These are phyloP conservation scores for Dysmachus trigonus DNA, from an alignment of 2,888 invertebrate species.

Conservation along the genomic window DNA sequence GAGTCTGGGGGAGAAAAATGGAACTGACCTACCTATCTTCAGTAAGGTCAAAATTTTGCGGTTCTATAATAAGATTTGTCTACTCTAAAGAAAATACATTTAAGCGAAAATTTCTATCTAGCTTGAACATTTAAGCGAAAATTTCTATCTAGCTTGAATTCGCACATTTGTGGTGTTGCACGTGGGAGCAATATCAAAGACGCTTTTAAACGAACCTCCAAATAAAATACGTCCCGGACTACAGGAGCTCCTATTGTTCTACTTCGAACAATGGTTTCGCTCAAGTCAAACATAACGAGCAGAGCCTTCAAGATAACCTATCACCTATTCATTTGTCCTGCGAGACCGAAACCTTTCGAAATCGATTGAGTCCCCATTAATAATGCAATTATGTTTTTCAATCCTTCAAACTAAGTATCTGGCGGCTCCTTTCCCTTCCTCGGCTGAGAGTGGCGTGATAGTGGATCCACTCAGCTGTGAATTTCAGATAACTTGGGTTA, in stretches of 20 bases:
- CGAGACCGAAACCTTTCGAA: constrained; percentile 31
- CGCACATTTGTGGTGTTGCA: not conserved
- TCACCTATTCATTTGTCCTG: constrained; percentile 40
- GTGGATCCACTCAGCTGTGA: constrained; percentile 53
- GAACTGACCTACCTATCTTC: not conserved
- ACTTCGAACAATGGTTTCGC: not conserved
- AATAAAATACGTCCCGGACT: not conserved
- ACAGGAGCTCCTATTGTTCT: not conserved
- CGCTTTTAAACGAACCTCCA: not conserved
- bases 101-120: too few relatives aligned
- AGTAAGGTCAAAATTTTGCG: not conserved
- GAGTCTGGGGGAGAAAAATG: not conserved
- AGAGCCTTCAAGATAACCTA: constrained; percentile 19
- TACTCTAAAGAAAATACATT: too few relatives aligned
- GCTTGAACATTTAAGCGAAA: too few relatives aligned
- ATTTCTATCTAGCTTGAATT: not conserved
- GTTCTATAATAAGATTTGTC: not conserved
- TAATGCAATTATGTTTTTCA: constrained; percentile 50
- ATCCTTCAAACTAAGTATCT: constrained; percentile 46
- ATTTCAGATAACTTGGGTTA: constrained; percentile 54
- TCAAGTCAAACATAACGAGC: constrained; percentile 20
- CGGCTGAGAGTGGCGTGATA: constrained; percentile 12
- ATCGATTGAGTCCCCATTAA: constrained; percentile 47
- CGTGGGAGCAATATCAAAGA: not conserved
- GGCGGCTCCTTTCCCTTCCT: constrained; percentile 11